Evolutionary conservation across 2,797 vertebrate genomes (phyloP), one percentile per base, ranked within the genome.

Genomic region (Acanthis flammea): DNA sequence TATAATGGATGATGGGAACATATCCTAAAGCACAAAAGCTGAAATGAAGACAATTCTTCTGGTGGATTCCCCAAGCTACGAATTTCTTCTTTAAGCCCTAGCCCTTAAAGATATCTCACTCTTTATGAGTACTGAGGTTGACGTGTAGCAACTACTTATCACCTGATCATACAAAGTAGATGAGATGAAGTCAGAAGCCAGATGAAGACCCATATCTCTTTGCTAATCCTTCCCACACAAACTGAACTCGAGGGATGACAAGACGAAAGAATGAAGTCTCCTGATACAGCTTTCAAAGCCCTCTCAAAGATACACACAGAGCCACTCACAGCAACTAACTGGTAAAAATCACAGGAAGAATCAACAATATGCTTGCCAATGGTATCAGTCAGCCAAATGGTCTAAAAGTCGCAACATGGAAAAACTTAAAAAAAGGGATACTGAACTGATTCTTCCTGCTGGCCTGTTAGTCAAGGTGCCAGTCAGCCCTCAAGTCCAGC

Each of bases 31-130:
- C 51, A 78, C 0, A 86, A 44, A 92, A 66, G 44, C 10, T 57
- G 82, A 86, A 94, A 78, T 53, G 6, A 94, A 50, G 35, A 68
- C 24, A 48, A 42, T 63, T 96, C 82, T 92, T 95, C 88, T 37
- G 50, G 14, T 62, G 45, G 44, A 71, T 51, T 88, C 37, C 23
- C 31, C 53, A 77, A 19, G 71, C 54, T 72, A 60, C 5, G 2
- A 51, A 54, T 48, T 86, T 95, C 83, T 95, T 95, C 90, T 73
- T 82, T 70, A 83, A 73, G 55, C 48, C 73, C 78, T 82, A 57
- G 25, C n/a, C 41, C 61, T 83, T 73, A 81, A 42, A 70, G 80
- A 85, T 28, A 77, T 13, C 30, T 31, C 51, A 72, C 12, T 37
- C 42, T 78, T 44, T 65, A 2, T 22, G 50, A 77, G 42, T 42